These are phyloP conservation scores for Planiliza haematocheilus DNA, from an alignment of 2,113 vertebrate genomes.

Conservation along the genomic window DNA sequence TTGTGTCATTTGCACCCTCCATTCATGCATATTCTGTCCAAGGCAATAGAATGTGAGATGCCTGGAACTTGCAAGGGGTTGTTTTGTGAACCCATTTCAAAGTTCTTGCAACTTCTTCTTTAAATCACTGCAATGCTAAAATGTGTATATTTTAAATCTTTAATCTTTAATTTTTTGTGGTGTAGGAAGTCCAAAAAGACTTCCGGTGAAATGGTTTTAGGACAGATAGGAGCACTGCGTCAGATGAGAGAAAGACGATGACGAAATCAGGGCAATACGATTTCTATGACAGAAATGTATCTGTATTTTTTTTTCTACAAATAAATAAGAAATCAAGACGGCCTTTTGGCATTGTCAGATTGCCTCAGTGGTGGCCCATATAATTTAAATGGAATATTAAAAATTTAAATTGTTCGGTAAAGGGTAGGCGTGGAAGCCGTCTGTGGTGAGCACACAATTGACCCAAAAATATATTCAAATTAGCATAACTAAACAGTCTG, in stretches of 20 bases:
- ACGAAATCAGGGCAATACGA: slow-evolving; percentile 47
- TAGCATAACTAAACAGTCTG: slow-evolving; percentile 82
- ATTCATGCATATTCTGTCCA: no score
- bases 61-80: no score
- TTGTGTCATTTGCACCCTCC: no score
- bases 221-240: slow-evolving; percentile 76
- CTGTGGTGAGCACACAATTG: slow-evolving; percentile 77
- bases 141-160: no score
- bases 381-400: slow-evolving; percentile 86
- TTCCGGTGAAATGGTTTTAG: slow-evolving; percentile 83
- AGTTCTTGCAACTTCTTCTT: no score
- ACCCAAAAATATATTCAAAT: slow-evolving; percentile 87
- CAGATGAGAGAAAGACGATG: slow-evolving; percentile 74
- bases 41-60: no score
- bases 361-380: slow-evolving; percentile 82
- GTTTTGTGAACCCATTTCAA: no score
- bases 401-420: slow-evolving; percentile 84
- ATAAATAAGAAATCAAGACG: slow-evolving; percentile 50
- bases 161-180: no score
- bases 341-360: slow-evolving; percentile 80
- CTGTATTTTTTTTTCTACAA: slow-evolving; percentile 33
- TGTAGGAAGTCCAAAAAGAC: no score
- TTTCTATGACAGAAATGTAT: slow-evolving; percentile 42
- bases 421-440: slow-evolving; percentile 79
- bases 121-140: no score